Base-by-base conservation (phyloP, 1,140 invertebrate species). In the Venustaconcha ellipsiformis region DNA sequence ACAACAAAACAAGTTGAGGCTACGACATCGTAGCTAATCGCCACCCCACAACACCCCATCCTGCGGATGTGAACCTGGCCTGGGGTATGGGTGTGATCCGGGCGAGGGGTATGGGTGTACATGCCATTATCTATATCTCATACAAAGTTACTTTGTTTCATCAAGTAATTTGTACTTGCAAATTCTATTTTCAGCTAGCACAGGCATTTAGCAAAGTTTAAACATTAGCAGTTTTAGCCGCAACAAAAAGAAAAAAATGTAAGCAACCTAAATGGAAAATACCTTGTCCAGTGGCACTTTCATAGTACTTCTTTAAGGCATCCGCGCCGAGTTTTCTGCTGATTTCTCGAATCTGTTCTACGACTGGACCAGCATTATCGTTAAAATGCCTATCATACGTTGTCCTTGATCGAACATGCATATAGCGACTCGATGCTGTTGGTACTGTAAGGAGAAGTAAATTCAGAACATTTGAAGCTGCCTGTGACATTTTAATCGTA, bases 321-420 rank as follows among this genome's bases (percentile, higher is more conserved):
- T 88, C 84, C 12, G 76, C 74, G n/a, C 72, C 84, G 2, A 85
- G 72, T 78, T 80, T 82, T 30, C 78, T 76, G 23, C 82, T 81
- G 17, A 83, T 57, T 37, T 87, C 84, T 70, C 81, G 75, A 14
- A 87, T 80, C 37, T 86, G 84, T 23, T 76, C 56, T 15, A 79
- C 78, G 12, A 85, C 79, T 37, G 80, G 72, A 15, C 73, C 74
- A 14, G 82, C 78, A 57, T 81, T 83, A 57, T 87, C 84, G 65
- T 87, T 88, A 74, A 78, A 88, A 72, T 86, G 81, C 2, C 83
- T 72, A 70, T 87, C 86, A 67, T 88, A 88, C 5, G 87, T 87
- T 14, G 87, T 88, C 57, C 83, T 74, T 55, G 77, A 78, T 65
- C 83, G 84, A 18, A 88, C 78, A 71, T 83, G 82, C 63, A 80